Evolutionary conservation across 2,113 vertebrate species (phyloP), one percentile per base, ranked within the genome.

Genomic region (Gymnocephalus cernua): DNA sequence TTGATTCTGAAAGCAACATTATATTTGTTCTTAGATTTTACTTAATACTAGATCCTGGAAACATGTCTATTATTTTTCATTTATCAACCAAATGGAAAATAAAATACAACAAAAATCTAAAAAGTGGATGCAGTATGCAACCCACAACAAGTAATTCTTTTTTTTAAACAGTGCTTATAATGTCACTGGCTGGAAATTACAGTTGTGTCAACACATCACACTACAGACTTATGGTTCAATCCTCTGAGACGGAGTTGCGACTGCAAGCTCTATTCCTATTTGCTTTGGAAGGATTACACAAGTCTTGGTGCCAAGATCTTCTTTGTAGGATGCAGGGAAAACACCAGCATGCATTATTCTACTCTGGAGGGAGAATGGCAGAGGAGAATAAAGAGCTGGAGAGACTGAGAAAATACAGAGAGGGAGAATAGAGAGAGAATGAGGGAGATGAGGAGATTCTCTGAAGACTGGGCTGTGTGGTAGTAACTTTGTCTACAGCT

Each of bases 251-350:
- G 2, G 59, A 65, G 75, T 23, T 76, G 59, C 58, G 4, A 72
- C 57, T 63, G 69, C 79, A 64, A 78, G 63, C 64, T 77, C 64
- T 41, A 75, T 79, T 83, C 71, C 59, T 78, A 32, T 84, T 86
- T 84, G 81, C 74, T 84, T 80, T 77, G 79, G 76, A 80, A 53
- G 70, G 86, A 89, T 88, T 85, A 82, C 68, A 78, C 69, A 58
- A 77, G 69, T 67, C 63, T 77, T 80, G 19, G 32, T 13, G 35
- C 75, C 75, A 83, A 86, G 77, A 81, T 58, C 79, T 74, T 70
- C 84, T 86, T 81, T 82, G 85, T 83, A 54, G 51, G 57, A 80
- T 54, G 53, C 41, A 23, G 62, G 50, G 38, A 77, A 86, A 84
- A 81, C 83, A 85, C 32, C 77, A 61, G 77, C 77, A 80, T 66